Percentiles rank a stretch among this genome's conserved stretches.
Evolutionary conservation across 2,797 vertebrate species (phyloP).

Genomic region (Lerista edwardsae): DNA sequence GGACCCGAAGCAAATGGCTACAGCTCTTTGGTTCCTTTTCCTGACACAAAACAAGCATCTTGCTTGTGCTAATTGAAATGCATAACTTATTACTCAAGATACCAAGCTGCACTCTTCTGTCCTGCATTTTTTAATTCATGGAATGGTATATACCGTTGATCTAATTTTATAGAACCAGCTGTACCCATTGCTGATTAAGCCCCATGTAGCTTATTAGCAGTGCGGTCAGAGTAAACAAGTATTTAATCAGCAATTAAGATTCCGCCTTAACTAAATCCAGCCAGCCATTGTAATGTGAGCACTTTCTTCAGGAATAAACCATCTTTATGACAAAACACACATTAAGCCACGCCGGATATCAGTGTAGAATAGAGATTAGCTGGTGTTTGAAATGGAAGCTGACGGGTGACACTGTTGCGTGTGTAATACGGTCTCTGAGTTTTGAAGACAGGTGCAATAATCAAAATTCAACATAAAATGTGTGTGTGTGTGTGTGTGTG

Average conservation of each 20-base stretch:
- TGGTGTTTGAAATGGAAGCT: neutral
- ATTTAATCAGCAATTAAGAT: slow-evolving; percentile 58
- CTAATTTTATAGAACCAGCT: slow-evolving; percentile 52
- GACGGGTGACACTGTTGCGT: neutral
- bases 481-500: too few relatives aligned
- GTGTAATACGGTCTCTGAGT: neutral
- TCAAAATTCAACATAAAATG: too few relatives aligned
- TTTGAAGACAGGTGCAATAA: too few relatives aligned
- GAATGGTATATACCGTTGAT: slow-evolving; percentile 43
- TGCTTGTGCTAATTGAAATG: slow-evolving; percentile 23
- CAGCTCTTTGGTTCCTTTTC: neutral
- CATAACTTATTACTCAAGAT: slow-evolving; percentile 30
- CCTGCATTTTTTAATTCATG: slow-evolving; percentile 46
- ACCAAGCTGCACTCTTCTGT: slow-evolving; percentile 36
- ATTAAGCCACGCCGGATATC: neutral
- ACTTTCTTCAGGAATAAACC: neutral
- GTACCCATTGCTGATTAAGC: slow-evolving; percentile 49
- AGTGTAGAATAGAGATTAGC: neutral
- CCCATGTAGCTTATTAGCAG: slow-evolving; percentile 47
- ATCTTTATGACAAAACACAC: slow-evolving; percentile 6
- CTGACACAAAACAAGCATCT: slow-evolving; percentile 5
- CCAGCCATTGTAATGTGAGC: neutral
- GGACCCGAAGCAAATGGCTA: neutral
- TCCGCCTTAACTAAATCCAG: slow-evolving; percentile 35
- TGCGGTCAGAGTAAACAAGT: slow-evolving; percentile 53